A percentile compares a stretch with the other conserved stretches of the same genome.
These are phyloP conservation scores for Theocolax elegans DNA, from an alignment of 1,140 invertebrate genomes.

Conservation along the genomic window DNA sequence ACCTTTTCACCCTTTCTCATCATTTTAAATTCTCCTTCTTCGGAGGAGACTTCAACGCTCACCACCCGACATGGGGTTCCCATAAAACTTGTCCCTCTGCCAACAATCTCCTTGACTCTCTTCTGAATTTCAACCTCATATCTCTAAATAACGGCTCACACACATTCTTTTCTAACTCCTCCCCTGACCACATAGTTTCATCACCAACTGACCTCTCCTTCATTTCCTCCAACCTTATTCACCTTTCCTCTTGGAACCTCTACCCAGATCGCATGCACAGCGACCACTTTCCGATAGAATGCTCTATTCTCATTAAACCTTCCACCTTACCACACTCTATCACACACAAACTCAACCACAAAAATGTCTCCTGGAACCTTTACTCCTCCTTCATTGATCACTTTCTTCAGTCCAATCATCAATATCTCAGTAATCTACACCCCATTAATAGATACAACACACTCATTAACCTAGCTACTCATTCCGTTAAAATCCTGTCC, in stretches of 20 bases:
- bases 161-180: no score
- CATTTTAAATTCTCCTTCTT: no score
- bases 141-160: neutral
- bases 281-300: neutral
- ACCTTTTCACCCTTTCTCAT: no score
- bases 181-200: no score
- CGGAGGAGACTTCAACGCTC: slow-evolving; percentile 8
- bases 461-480: no score
- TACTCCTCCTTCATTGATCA: neutral
- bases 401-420: no score
- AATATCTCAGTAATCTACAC: no score
- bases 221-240: neutral
- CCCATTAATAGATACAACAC: no score
- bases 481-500: no score
- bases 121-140: neutral
- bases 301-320: neutral
- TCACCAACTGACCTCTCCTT: neutral
- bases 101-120: neutral
- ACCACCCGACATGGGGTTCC: neutral
- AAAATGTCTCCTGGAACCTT: neutral
- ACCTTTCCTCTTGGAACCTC: neutral
- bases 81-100: neutral
- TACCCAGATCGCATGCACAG: neutral
- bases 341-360: neutral
- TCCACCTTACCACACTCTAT: neutral